phyloP scores from a whole-genome alignment of 2,113 vertebrate species.

The Marcusenius ussheri region DNA sequence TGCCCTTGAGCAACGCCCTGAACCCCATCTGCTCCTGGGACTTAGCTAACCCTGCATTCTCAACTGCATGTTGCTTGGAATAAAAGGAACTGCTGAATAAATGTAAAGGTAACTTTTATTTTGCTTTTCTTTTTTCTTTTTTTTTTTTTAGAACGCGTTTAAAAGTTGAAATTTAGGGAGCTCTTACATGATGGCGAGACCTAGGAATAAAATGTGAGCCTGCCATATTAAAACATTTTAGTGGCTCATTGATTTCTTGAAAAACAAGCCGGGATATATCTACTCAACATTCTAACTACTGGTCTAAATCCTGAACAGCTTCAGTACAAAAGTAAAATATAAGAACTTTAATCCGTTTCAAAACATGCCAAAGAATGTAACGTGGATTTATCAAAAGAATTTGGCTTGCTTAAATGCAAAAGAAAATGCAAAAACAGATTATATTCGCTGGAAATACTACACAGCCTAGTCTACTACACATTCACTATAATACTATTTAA shows the following conservation, averaged over 20 bases:
- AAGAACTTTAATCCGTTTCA: background rate
- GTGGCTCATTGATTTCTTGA: background rate
- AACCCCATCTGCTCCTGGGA: background rate
- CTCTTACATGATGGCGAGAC: background rate
- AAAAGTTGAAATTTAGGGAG: background rate
- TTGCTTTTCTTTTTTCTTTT: background rate
- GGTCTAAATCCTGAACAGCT: background rate
- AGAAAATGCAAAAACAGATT: background rate
- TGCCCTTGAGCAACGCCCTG: background rate
- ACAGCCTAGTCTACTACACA: background rate
- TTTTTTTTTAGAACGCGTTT: background rate
- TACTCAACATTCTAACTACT: background rate
- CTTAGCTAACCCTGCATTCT: background rate
- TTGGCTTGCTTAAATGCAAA: background rate
- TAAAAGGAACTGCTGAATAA: background rate
- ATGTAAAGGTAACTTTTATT: background rate
- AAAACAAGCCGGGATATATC: background rate
- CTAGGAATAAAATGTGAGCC: background rate
- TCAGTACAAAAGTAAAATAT: background rate
- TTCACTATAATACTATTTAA: background rate
- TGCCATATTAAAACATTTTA: background rate
- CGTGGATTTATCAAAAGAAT: background rate
- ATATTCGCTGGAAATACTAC: background rate
- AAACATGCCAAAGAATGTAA: background rate
- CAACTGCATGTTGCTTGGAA: background rate